Conservation (phyloP, 2,888 invertebrate genomes). For the Carterocephalus palaemon region DNA sequence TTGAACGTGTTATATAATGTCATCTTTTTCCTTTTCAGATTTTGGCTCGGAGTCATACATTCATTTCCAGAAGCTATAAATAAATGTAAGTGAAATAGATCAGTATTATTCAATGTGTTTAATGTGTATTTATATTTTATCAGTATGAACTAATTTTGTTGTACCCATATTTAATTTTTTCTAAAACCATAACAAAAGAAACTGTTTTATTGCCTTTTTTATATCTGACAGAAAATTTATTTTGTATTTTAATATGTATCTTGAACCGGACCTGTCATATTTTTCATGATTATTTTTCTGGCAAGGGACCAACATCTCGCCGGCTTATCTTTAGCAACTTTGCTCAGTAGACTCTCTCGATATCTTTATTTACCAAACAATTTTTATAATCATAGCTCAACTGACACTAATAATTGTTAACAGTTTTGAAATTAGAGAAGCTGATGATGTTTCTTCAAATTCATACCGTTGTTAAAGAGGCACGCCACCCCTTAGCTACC, state of each 20-base stretch:
- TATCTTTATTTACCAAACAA: slow-evolving; percentile 17
- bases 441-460: not conserved
- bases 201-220: too few relatives aligned
- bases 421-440: too few relatives aligned
- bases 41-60: slow-evolving; percentile 74
- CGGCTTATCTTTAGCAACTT: slow-evolving; percentile 68
- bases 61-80: slow-evolving; percentile 62
- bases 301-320: slow-evolving; percentile 67
- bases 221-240: slow-evolving; percentile 53
- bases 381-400: slow-evolving; percentile 20
- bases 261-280: slow-evolving; percentile 61
- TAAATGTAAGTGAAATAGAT: slow-evolving; percentile 69
- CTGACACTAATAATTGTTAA: slow-evolving; percentile 7
- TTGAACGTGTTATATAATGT: not conserved
- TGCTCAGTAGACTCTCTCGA: slow-evolving; percentile 32
- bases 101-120: too few relatives aligned
- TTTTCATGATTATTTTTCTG: slow-evolving; percentile 71
- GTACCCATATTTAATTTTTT: too few relatives aligned
- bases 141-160: too few relatives aligned
- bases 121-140: too few relatives aligned
- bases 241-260: slow-evolving; percentile 65
- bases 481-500: too few relatives aligned
- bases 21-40: slow-evolving; percentile 59
- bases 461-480: not conserved
- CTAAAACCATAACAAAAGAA: too few relatives aligned